A percentile compares a stretch with the other conserved stretches of the same genome.
phyloP scores from a whole-genome alignment of 2,113 vertebrate genomes.

The Clarias macrocephalus region DNA sequence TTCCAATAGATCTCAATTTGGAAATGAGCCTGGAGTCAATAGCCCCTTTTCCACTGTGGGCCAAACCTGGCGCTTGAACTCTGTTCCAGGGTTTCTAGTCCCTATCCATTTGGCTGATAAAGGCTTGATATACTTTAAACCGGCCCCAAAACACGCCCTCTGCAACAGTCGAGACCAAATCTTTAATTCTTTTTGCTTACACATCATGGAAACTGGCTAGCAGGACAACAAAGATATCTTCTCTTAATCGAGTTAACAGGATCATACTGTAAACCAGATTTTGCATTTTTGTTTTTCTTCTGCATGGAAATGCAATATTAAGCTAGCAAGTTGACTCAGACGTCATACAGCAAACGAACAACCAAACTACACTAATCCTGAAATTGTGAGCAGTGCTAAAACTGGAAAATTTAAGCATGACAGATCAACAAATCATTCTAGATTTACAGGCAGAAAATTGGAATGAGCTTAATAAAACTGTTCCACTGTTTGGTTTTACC shows the following conservation, averaged over 20 bases:
- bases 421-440: not conserved
- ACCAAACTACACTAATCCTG: not conserved
- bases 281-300: not conserved
- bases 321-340: not conserved
- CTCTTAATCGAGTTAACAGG: not conserved
- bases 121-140: not conserved
- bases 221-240: not conserved
- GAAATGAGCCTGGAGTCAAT: constrained; percentile 33
- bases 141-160: not conserved
- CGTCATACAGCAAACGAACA: not conserved
- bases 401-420: not conserved
- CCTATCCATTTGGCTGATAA: not conserved
- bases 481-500: too few species aligned
- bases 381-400: not conserved
- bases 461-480: not conserved
- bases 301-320: not conserved
- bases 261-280: not conserved
- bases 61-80: constrained; percentile 21
- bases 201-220: not conserved
- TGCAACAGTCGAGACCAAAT: not conserved
- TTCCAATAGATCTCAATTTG: constrained; percentile 40
- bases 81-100: not conserved
- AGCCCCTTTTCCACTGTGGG: constrained; percentile 17
- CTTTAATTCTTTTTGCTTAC: not conserved
- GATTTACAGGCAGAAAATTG: not conserved